These are phyloP conservation scores for Shargacucullia verbasci DNA, from an alignment of 2,888 invertebrate genomes.

Conservation along the genomic window DNA sequence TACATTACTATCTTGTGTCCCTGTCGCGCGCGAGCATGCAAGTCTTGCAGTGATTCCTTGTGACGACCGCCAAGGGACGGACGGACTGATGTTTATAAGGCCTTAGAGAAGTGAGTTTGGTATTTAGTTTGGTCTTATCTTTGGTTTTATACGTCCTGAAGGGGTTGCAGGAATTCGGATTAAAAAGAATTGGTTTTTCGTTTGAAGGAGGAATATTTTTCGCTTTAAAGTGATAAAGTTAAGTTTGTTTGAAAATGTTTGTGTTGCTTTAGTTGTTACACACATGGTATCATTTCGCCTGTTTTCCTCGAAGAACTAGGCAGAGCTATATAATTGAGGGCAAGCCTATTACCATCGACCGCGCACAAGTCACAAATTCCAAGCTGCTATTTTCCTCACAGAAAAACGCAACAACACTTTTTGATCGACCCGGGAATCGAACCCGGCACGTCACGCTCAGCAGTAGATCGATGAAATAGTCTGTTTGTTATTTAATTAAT, in stretches of 20 bases:
- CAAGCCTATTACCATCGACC: too few species aligned
- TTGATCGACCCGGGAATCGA: too few species aligned
- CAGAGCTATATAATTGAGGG: too few species aligned
- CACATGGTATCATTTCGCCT: too few species aligned
- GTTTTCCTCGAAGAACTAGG: too few species aligned
- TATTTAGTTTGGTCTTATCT: conserved; percentile 77
- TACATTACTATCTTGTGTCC: conserved; percentile 49
- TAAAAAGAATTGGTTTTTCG: conserved; percentile 64
- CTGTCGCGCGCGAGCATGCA: conserved; percentile 67
- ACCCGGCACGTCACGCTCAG: background rate
- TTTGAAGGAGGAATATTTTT: conserved; percentile 21
- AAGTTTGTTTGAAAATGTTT: too few species aligned
- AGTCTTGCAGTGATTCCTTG: conserved; percentile 78
- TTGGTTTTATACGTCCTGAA: conserved; percentile 69
- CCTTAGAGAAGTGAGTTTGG: conserved; percentile 76
- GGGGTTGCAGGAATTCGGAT: conserved; percentile 65
- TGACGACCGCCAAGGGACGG: conserved; percentile 76
- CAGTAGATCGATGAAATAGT: background rate
- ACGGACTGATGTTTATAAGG: conserved; percentile 73
- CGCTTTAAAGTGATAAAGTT: background rate
- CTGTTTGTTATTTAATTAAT: conserved; percentile 12
- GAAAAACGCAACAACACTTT: too few species aligned
- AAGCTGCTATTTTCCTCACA: too few species aligned
- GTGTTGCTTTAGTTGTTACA: too few species aligned
- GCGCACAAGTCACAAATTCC: too few species aligned